A percentile compares a stretch with the other conserved stretches of the same genome.
These are phyloP conservation scores for Lepidurus arcticus DNA, from an alignment of 1,140 invertebrate genomes.

Conservation along the genomic window DNA sequence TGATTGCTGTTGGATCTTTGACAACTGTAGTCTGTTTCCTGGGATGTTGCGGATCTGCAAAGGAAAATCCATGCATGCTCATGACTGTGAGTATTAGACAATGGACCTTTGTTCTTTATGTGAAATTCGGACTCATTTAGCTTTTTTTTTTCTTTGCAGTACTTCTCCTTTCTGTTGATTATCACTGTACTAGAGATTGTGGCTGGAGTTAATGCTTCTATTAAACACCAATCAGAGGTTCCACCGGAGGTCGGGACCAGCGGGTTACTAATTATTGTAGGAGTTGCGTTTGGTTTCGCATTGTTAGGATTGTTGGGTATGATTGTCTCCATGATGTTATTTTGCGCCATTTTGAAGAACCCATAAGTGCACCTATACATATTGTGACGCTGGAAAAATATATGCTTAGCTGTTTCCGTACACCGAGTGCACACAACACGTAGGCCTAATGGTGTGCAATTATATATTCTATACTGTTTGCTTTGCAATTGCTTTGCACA, in stretches of 20 bases:
- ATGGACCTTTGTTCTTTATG: not conserved
- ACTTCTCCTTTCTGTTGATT: conserved; percentile 66
- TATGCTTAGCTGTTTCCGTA: no score
- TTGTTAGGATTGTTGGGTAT: conserved; percentile 65
- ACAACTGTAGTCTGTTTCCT: conserved; percentile 80
- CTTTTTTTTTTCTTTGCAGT: conserved; percentile 50
- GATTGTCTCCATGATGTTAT: conserved; percentile 69
- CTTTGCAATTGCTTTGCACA: no score
- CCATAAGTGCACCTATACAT: not conserved
- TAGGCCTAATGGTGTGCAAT: no score
- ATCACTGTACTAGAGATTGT: conserved; percentile 71
- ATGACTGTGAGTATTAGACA: conserved; percentile 57
- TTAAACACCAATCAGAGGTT: conserved; percentile 56
- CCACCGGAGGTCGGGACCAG: conserved; percentile 56
- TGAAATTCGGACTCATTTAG: not conserved
- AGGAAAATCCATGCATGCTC: conserved; percentile 80
- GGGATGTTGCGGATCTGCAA: conserved; percentile 82
- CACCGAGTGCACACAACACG: no score
- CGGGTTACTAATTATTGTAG: conserved; percentile 51
- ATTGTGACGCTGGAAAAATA: not conserved
- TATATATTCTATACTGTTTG: no score
- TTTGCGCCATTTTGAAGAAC: conserved; percentile 63
- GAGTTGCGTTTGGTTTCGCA: conserved; percentile 55
- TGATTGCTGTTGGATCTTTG: conserved; percentile 69
- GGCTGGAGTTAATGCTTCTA: conserved; percentile 63